These are phyloP conservation scores for Ormyrus rosae DNA, from an alignment of 2,888 invertebrate genomes.

Conservation along the genomic window DNA sequence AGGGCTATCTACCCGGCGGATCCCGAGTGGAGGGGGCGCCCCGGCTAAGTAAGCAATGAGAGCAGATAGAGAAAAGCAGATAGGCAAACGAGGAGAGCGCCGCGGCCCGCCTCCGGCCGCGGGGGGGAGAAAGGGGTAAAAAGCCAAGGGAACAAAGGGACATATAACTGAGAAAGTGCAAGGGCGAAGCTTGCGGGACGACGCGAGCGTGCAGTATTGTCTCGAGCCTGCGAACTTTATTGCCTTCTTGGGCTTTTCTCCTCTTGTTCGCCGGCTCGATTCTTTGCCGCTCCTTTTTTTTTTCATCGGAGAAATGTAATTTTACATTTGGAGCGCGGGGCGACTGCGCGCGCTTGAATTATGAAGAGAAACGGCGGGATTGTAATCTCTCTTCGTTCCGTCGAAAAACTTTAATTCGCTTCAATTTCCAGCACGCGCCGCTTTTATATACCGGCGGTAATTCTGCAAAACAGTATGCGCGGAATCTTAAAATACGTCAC, in stretches of 20 bases:
- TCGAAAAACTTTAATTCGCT: too few species aligned
- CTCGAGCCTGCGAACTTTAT: slow-evolving; percentile 18
- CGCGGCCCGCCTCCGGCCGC: not conserved
- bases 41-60: slow-evolving; percentile 40
- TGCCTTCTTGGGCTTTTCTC: not conserved
- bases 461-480: too few species aligned
- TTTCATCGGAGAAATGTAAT: slow-evolving; percentile 17
- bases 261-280: not conserved
- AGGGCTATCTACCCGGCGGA: slow-evolving; percentile 66
- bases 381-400: too few species aligned
- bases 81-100: slow-evolving; percentile 47
- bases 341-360: too few species aligned
- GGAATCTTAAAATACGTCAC: too few species aligned
- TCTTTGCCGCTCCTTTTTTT: not conserved
- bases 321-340: not conserved
- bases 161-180: slow-evolving; percentile 32
- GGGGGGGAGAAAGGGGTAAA: not conserved
- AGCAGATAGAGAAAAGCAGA: slow-evolving; percentile 52
- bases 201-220: slow-evolving; percentile 14
- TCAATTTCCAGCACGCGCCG: too few species aligned
- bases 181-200: slow-evolving; percentile 32
- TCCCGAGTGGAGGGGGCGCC: slow-evolving; percentile 58
- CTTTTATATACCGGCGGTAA: too few species aligned
- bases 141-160: slow-evolving; percentile 32
- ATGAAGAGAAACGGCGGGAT: too few species aligned